Evolutionary conservation across 2,113 vertebrate genomes (phyloP).

Genomic region (Bagarius yarrelli): DNA sequence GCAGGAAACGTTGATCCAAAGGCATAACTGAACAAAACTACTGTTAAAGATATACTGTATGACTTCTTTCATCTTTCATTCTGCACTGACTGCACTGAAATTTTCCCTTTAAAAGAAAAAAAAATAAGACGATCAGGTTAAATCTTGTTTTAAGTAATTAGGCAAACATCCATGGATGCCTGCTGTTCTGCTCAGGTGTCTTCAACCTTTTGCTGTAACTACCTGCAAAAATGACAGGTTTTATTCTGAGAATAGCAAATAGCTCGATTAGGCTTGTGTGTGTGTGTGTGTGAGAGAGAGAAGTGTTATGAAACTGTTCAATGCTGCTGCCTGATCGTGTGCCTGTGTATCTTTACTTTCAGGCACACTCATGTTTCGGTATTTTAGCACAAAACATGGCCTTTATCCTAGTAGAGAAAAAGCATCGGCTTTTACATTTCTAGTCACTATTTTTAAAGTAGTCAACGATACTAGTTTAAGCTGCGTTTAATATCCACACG

Average conservation of each 20-base stretch:
- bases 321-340: conserved; percentile 49
- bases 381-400: conserved; percentile 63
- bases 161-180: conserved; percentile 23
- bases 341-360: conserved; percentile 9
- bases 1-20: neutral
- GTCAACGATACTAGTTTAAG: conserved; percentile 31
- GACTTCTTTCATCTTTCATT: neutral
- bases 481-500: neutral
- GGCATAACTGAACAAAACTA: conserved; percentile 12
- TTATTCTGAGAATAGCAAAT: conserved; percentile 50
- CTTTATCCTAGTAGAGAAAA: conserved; percentile 45
- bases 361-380: conserved; percentile 30
- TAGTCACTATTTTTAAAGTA: conserved; percentile 13
- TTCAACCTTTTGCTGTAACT: conserved; percentile 48
- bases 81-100: conserved; percentile 13
- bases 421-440: conserved; percentile 16
- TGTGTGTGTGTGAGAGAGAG: neutral
- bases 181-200: conserved; percentile 44
- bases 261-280: conserved; percentile 20
- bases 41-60: conserved; percentile 12
- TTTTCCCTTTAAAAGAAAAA: neutral
- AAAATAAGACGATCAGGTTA: conserved; percentile 16
- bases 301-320: conserved; percentile 31
- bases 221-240: conserved; percentile 46
- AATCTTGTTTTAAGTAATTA: conserved; percentile 17